phyloP scores from a whole-genome alignment of 2,888 invertebrate species.

The Bedellia somnulentella region DNA sequence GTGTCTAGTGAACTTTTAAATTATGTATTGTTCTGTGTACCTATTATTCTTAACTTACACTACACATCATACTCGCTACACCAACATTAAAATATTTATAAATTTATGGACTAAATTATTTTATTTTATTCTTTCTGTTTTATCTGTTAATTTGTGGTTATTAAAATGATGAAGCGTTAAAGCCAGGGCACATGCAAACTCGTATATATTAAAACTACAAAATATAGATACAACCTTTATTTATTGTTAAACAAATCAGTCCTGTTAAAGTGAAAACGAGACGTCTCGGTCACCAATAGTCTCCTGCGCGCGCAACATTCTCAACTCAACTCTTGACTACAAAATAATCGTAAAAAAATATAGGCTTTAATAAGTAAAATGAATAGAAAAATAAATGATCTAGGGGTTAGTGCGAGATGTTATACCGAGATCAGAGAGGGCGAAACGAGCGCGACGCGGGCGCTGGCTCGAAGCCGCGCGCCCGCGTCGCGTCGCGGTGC shows the following conservation, averaged over 20 bases:
- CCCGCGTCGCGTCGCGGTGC: conserved; percentile 19
- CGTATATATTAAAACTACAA: conserved; percentile 49
- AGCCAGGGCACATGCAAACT: conserved; percentile 37
- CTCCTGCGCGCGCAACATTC: conserved; percentile 28
- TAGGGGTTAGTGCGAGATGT: conserved; percentile 48
- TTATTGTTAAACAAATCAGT: conserved; percentile 56
- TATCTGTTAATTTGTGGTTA: too few relatives aligned
- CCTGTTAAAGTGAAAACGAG: conserved; percentile 50
- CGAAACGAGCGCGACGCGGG: conserved; percentile 24
- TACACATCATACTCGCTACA: too few relatives aligned
- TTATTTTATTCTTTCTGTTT: too few relatives aligned
- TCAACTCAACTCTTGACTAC: conserved; percentile 24
- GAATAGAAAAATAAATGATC: conserved; percentile 42
- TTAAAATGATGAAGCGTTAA: conserved; percentile 53
- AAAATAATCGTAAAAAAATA: conserved; percentile 28
- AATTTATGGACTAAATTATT: too few relatives aligned
- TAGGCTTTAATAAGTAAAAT: conserved; percentile 20
- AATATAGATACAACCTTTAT: conserved; percentile 46
- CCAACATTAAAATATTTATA: too few relatives aligned
- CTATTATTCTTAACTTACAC: too few relatives aligned
- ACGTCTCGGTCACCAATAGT: conserved; percentile 38
- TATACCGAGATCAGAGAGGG: conserved; percentile 57
- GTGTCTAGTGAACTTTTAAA: not conserved
- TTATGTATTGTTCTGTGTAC: conserved; percentile 1
- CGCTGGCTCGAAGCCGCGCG: conserved; percentile 6